These are phyloP conservation scores for Pollimyrus isidori DNA, from an alignment of 2,113 vertebrate species.

Conservation along the genomic window DNA sequence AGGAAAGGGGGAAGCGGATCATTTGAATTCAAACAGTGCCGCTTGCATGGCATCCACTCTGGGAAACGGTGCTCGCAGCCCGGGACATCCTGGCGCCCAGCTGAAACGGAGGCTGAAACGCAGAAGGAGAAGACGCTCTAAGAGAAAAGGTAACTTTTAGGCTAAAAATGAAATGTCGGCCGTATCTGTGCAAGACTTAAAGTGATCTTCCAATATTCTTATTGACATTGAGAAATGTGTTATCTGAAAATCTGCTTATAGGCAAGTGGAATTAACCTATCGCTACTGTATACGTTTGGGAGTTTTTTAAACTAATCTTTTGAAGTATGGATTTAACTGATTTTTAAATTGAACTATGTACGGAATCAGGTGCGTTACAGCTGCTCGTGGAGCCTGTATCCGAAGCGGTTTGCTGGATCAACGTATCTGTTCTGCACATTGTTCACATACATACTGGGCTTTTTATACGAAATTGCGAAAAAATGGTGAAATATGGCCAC, in stretches of 20 bases:
- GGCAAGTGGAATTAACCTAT: neutral
- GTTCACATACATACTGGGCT: neutral
- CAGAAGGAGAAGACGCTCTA: conserved; percentile 56
- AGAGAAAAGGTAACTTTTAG: conserved; percentile 65
- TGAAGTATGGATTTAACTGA: neutral
- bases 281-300: neutral
- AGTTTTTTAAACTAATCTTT: neutral
- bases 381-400: neutral
- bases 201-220: neutral
- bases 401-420: neutral
- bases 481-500: neutral
- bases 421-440: neutral
- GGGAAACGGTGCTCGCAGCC: conserved; percentile 51
- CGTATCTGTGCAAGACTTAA: neutral
- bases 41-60: conserved; percentile 63
- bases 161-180: neutral
- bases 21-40: neutral
- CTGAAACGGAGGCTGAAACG: conserved; percentile 67
- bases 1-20: conserved; percentile 3
- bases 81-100: conserved; percentile 57
- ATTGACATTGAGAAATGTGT: neutral
- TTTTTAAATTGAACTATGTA: neutral
- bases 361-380: neutral
- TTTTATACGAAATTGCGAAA: neutral
- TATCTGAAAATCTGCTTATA: neutral